Evolutionary conservation across 2,113 vertebrate species (phyloP).

Genomic region (Pelmatolapia mariae): DNA sequence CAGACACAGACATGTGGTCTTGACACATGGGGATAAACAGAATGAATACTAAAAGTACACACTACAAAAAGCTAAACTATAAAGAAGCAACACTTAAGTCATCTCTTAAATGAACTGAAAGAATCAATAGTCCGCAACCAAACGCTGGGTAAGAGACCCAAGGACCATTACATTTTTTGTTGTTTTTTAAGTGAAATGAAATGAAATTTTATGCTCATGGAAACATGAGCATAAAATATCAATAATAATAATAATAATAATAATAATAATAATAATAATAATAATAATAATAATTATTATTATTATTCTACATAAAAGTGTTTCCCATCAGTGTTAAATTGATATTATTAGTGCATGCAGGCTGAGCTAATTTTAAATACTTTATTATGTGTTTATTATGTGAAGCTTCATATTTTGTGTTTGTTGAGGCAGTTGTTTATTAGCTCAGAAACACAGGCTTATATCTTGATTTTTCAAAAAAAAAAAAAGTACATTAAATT

Average conservation of each 20-base stretch:
- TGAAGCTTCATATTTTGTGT: background rate
- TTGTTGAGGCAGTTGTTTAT: background rate
- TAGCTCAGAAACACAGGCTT: background rate
- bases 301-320: background rate
- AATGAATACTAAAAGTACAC: too few relatives aligned
- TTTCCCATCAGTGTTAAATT: background rate
- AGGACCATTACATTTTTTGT: too few relatives aligned
- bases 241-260: background rate
- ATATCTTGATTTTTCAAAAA: background rate
- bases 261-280: too few relatives aligned
- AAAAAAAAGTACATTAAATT: background rate
- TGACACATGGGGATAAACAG: too few relatives aligned
- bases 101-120: too few relatives aligned
- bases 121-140: too few relatives aligned
- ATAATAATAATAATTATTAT: accelerated
- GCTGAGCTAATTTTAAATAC: background rate
- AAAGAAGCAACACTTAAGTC: too few relatives aligned
- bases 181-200: too few relatives aligned
- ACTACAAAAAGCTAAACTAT: too few relatives aligned
- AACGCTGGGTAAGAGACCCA: too few relatives aligned
- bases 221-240: background rate
- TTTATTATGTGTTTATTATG: background rate
- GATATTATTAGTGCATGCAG: background rate
- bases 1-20: too few relatives aligned
- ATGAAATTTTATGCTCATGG: too few relatives aligned